Base-by-base conservation (phyloP, 92 coral and sea anemone species). In the Porites divaricata region DNA sequence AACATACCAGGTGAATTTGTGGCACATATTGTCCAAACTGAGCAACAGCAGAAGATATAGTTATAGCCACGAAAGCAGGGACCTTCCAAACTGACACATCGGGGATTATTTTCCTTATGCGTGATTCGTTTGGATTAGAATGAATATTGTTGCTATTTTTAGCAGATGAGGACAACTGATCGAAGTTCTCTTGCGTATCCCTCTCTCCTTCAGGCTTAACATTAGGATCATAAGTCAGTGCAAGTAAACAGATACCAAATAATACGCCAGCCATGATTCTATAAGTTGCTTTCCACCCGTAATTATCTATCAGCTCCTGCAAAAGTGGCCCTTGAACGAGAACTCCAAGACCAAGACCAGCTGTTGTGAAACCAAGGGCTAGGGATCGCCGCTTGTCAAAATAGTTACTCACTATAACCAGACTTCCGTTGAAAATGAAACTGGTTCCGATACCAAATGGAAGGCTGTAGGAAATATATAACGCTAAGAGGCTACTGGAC, bases 1-100 rank as follows among this genome's bases (percentile, higher is more conserved):
- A 57, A 88, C 88, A 83, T 88, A 83, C 88, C 72, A 88, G 80
- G 59, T 88, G 91, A 48, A 88, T 85, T 25, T 83, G 88, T 2
- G 91, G 91, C 21, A 88, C 76, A 52, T 67, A 88, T 35, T 88
- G 83, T 13, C 88, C 88, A 77, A 88, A 88, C 74, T 67, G 74
- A 14, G 88, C 86, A 22, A 88, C 56, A 41, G 73, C 23, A 1
- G 80, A 20, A 22, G 88, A 76, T 10, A 77, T 7, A 4, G 85
- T 88, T 21, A 88, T 77, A 17, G 62, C 84, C 41, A 83, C 88
- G 53, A 83, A 75, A 10, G 74, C 84, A 19, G 80, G 68, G 58
- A 75, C 65, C 66, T 77, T 83, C 71, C 85, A 83, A 69, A 88
- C 78, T 2, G 91, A 81, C 56, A 84, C 85, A 50, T 88, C 88